Conservation (phyloP, 2,113 vertebrate species). For the Enhydra lutris region DNA sequence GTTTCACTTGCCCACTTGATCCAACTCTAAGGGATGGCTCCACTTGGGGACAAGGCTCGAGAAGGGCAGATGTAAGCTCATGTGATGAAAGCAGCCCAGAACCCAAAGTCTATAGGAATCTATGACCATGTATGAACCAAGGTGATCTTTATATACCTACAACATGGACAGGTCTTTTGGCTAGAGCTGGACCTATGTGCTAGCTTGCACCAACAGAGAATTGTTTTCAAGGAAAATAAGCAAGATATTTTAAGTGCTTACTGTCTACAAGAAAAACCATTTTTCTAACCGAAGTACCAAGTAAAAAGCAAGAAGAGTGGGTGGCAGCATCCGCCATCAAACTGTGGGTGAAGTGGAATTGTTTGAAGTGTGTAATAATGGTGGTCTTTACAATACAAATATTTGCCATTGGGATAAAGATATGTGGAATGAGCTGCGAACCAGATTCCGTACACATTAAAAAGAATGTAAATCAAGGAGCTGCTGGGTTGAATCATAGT, state of each 20-base stretch:
- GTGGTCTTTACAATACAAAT: slow-evolving; percentile 13
- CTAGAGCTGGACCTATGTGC: neutral
- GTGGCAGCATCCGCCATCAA: neutral
- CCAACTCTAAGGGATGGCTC: neutral
- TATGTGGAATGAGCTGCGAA: neutral
- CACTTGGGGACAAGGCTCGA: neutral
- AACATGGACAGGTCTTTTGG: neutral
- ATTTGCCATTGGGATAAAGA: slow-evolving; percentile 43
- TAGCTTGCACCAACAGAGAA: neutral
- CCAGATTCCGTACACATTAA: slow-evolving; percentile 45
- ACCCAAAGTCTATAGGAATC: neutral
- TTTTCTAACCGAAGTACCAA: neutral
- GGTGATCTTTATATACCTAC: neutral
- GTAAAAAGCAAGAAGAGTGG: neutral
- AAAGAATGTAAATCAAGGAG: slow-evolving; percentile 53
- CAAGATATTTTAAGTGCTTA: neutral
- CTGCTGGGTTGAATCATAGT: slow-evolving; percentile 20
- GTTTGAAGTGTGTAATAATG: neutral
- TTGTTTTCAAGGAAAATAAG: neutral
- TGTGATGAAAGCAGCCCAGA: neutral
- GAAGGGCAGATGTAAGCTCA: neutral
- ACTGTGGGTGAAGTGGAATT: neutral
- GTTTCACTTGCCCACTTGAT: neutral
- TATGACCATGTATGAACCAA: neutral
- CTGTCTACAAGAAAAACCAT: neutral